Percentiles rank a stretch among this genome's conserved stretches.
Evolutionary conservation across 1,140 invertebrate species (phyloP).

Genomic region (Psix sp.): DNA sequence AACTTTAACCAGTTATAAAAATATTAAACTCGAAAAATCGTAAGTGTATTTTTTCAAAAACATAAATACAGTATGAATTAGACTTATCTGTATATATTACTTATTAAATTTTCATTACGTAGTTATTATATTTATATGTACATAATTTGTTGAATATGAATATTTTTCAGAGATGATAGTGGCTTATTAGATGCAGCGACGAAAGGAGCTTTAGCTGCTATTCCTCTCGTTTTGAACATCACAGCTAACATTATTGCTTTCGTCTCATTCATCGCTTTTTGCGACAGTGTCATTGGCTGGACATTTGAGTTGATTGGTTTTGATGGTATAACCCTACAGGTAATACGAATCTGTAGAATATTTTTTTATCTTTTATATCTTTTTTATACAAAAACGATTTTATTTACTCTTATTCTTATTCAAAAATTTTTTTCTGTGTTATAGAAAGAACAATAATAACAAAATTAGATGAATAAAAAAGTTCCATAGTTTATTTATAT

Average conservation of each 20-base stretch:
- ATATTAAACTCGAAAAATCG: conserved; percentile 81
- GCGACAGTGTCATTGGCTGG: conserved; percentile 89
- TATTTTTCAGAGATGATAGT: conserved; percentile 82
- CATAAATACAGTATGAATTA: too few relatives aligned
- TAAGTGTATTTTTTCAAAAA: too few relatives aligned
- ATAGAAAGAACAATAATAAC: too few relatives aligned
- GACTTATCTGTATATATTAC: too few relatives aligned
- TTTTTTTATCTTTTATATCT: too few relatives aligned
- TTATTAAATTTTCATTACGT: not conserved
- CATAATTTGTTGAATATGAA: not conserved
- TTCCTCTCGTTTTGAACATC: conserved; percentile 91
- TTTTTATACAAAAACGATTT: too few relatives aligned
- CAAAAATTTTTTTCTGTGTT: too few relatives aligned
- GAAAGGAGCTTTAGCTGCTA: conserved; percentile 88
- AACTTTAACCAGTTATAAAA: conserved; percentile 83
- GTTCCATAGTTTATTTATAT: too few relatives aligned
- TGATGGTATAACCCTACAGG: conserved; percentile 76
- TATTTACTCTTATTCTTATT: too few relatives aligned
- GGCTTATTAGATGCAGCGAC: conserved; percentile 93
- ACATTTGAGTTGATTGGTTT: conserved; percentile 85
- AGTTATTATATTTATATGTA: too few relatives aligned
- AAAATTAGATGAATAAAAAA: too few relatives aligned
- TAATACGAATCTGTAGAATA: too few relatives aligned
- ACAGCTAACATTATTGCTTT: conserved; percentile 95
- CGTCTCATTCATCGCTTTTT: conserved; percentile 89